Evolutionary conservation across 2,888 invertebrate species (phyloP), one percentile per base, ranked within the genome.

Genomic region (Pachliopta kotzebuea): DNA sequence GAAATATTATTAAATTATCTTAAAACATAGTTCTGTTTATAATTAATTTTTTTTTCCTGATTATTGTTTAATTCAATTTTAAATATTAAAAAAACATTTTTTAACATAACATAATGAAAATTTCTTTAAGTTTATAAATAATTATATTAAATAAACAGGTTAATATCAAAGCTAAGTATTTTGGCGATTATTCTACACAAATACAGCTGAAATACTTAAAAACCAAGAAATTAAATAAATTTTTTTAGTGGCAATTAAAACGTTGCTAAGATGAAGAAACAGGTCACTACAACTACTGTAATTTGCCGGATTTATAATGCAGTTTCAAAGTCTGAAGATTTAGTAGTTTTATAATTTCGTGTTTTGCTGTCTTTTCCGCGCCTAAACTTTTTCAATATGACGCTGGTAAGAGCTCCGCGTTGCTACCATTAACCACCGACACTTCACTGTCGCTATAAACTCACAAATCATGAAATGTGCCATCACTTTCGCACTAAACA

Each of bases 391-490:
- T 90, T 87, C 90, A 91, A 90, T 90, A 90, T 90, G 90, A 90
- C 90, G 85, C 78, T 80, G 78, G 83, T 83, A 85, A 83, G 86
- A 81, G 88, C 88, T 85, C 84, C 86, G 85, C 89, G 84, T 85
- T 84, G 87, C 87, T 88, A 87, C 90, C 90, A 90, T 90, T 90
- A 90, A 89, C 88, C 89, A 86, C 88, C 88, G 88, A 86, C 90
- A 90, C 91, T 90, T 90, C 90, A 90, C 90, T 89, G 90, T 87
- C 82, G 87, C 88, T 90, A 90, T 90, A 91, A 92, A 91, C 91
- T 91, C 90, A 92, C 92, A 91, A 92, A 92, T 92, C 91, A 91
- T 90, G 88, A 89, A 90, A 90, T 84, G 84, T 85, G 81, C 85
- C 81, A 83, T 83, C 82, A 74, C 67, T 68, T 60, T 65, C 61